Percentiles rank a stretch among this genome's conserved stretches.
These are phyloP conservation scores for Ranitomeya imitator DNA, from an alignment of 2,113 vertebrate species.

Conservation along the genomic window DNA sequence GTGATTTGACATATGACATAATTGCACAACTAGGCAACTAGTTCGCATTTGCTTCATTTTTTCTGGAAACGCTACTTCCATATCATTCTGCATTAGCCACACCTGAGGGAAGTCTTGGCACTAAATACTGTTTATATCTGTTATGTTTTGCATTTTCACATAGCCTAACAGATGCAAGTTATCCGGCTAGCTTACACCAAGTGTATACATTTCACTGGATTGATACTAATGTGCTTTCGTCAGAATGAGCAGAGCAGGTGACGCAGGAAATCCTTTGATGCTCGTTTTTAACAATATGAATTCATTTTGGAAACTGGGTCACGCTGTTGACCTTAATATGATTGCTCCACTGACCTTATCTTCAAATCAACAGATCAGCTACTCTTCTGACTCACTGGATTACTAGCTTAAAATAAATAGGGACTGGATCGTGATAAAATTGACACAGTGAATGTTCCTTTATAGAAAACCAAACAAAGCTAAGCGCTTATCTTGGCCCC, in stretches of 20 bases:
- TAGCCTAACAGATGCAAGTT: background rate
- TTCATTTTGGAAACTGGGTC: conserved; percentile 34
- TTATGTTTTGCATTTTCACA: background rate
- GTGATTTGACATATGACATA: background rate
- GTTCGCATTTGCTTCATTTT: background rate
- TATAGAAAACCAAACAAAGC: conserved; percentile 50
- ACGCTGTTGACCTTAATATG: conserved; percentile 38
- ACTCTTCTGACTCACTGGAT: conserved; percentile 31
- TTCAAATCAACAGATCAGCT: conserved; percentile 39
- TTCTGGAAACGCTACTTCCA: background rate
- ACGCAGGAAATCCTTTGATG: conserved; percentile 33
- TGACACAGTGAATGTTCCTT: conserved; percentile 41
- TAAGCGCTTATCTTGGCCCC: conserved; percentile 61
- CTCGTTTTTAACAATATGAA: conserved; percentile 9
- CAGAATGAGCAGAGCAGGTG: background rate
- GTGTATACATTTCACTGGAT: background rate
- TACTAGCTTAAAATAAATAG: conserved; percentile 32
- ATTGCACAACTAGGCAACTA: background rate
- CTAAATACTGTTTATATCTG: background rate
- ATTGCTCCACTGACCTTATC: conserved; percentile 46
- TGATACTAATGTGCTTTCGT: background rate
- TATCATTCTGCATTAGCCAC: background rate
- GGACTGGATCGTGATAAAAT: conserved; percentile 43
- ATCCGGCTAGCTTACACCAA: background rate
- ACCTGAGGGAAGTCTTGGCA: background rate